Percentiles rank a stretch among this genome's conserved stretches.
Evolutionary conservation across 2,113 vertebrate genomes (phyloP).

Genomic region (Clarias batrachus): DNA sequence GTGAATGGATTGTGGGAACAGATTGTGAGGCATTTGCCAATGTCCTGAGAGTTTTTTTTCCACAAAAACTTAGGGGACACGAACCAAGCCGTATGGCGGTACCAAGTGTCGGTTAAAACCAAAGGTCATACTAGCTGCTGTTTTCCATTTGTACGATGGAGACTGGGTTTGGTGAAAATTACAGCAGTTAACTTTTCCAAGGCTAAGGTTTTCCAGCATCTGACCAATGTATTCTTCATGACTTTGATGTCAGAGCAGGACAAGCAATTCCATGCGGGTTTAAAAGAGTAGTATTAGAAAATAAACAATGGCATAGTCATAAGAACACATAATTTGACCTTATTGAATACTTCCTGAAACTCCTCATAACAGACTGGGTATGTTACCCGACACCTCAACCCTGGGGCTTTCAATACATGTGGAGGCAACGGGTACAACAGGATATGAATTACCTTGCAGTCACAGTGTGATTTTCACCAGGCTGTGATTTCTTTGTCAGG

Average conservation of each 20-base stretch:
- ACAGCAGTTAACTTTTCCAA: neutral
- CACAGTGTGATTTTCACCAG: neutral
- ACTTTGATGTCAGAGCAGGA: neutral
- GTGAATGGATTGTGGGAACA: neutral
- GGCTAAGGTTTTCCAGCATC: neutral
- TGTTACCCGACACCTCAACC: neutral
- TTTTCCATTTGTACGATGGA: conserved; percentile 3
- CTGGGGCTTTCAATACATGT: neutral
- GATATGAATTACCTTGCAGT: neutral
- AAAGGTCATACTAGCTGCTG: neutral
- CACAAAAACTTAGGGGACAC: neutral
- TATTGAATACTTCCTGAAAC: neutral
- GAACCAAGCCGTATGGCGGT: neutral
- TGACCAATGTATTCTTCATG: neutral
- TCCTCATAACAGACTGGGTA: neutral
- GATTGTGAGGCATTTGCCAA: neutral
- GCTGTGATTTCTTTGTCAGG: neutral
- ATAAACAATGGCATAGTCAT: neutral
- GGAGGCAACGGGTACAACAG: neutral
- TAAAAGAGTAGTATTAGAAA: neutral
- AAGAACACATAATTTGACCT: conserved; percentile 2
- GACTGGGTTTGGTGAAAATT: neutral
- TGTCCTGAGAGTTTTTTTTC: neutral
- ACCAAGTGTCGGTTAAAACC: too few species aligned
- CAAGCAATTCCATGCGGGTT: neutral